A percentile compares a stretch with the other conserved stretches of the same genome.
phyloP scores from a whole-genome alignment of 2,888 invertebrate species.

The Pharmacophagus antenor region DNA sequence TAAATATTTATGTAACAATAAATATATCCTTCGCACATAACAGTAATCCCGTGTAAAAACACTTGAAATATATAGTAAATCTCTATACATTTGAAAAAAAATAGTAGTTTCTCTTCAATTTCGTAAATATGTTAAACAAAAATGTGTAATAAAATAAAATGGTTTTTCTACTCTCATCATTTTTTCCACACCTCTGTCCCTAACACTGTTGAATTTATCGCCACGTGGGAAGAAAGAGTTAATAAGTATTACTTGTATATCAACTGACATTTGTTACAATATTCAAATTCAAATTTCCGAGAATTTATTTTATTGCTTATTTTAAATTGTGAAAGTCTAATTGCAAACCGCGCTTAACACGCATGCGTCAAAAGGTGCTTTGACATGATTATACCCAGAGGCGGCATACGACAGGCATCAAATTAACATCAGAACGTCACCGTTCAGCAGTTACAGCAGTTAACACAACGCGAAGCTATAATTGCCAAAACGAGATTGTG shows the following conservation, averaged over 20 bases:
- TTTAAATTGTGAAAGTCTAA: constrained; percentile 1
- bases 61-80: too few species aligned
- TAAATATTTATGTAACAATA: too few species aligned
- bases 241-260: background rate
- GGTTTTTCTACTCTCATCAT: background rate
- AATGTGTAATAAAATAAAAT: background rate
- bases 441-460: constrained; percentile 56
- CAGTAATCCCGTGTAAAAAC: too few species aligned
- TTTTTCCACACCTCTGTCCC: background rate
- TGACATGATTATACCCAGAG: background rate
- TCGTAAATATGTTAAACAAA: background rate
- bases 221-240: constrained; percentile 1
- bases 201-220: background rate
- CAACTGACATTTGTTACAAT: background rate
- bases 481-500: constrained; percentile 59
- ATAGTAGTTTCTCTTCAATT: too few species aligned
- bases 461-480: constrained; percentile 52
- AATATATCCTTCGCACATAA: too few species aligned
- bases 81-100: too few species aligned
- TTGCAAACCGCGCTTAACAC: background rate
- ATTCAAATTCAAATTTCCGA: background rate
- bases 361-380: background rate
- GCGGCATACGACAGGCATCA: constrained; percentile 58
- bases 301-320: background rate
- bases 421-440: constrained; percentile 68